Evolutionary conservation across 2,888 invertebrate genomes (phyloP).

Genomic region (Hydrotaea diabolus): DNA sequence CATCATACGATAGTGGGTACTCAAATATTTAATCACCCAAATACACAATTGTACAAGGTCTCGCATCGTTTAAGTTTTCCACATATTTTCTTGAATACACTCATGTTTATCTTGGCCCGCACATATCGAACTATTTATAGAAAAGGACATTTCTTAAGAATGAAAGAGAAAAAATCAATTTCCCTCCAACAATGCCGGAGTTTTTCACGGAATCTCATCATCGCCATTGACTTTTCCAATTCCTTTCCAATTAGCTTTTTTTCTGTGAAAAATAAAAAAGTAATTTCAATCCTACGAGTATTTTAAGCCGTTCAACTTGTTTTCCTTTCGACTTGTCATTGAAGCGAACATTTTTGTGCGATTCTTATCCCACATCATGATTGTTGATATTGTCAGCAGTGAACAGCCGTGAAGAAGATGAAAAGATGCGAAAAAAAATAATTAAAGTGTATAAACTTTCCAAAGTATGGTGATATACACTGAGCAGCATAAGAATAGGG

Average conservation of each 20-base stretch:
- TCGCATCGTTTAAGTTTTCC: too few species aligned
- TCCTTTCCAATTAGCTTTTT: not conserved
- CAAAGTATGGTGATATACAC: not conserved
- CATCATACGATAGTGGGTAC: too few species aligned
- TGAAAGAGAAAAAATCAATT: not conserved
- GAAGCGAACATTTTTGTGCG: not conserved
- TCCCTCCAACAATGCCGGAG: not conserved
- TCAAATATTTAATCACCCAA: too few species aligned
- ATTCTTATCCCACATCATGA: slow-evolving; percentile 44
- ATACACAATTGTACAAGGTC: too few species aligned
- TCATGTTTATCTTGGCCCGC: too few species aligned
- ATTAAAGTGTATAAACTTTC: slow-evolving; percentile 40
- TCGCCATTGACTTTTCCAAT: not conserved
- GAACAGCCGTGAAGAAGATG: not conserved
- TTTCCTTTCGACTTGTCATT: not conserved
- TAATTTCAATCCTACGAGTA: not conserved
- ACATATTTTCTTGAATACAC: too few species aligned
- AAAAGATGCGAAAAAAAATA: slow-evolving; percentile 29
- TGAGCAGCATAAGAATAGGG: too few species aligned
- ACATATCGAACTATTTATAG: not conserved
- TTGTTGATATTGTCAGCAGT: slow-evolving; percentile 27
- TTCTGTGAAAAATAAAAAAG: not conserved
- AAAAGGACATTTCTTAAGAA: not conserved
- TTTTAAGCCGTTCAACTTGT: not conserved
- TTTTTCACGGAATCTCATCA: not conserved